Evolutionary conservation across 64 coral and sea anemone species (phyloP), one percentile per base, ranked within the genome.

Genomic region (Pachyseris speciosa): DNA sequence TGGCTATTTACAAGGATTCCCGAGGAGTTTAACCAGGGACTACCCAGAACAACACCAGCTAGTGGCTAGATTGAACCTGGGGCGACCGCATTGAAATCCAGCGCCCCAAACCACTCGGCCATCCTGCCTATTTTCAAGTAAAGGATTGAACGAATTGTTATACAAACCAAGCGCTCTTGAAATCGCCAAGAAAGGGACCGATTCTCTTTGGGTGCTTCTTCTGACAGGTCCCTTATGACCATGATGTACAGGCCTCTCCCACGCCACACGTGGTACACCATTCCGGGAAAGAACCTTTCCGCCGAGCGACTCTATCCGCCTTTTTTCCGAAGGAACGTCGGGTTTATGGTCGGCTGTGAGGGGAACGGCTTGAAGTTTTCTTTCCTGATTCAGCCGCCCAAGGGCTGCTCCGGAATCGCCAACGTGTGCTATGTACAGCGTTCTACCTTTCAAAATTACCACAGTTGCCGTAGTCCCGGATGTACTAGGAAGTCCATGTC

Each of bases 311-410:
- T 94, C 93, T 6, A 98, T 98, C 17, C 96, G 76, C 74, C 69
- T 64, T 34, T 77, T 94, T 80, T 98, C 96, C 12, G 84, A 77
- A 38, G 96, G 93, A 24, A 86, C 89, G 64, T 98, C 93, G 33
- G 96, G 96, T 72, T 98, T 98, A 33, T 98, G 96, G 73, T 98
- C 96, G 61, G 86, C 89, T 7, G 96, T 98, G 9, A 98, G 75
- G 31, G 93, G 47, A 5, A 94, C 85, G 0, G 89, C 85, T 57
- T 95, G 84, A 2, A 93, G 83, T 67, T 89, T 84, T 41, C 65
- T 84, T 11, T 80, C 69, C 3, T 53, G 38, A 47, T 69, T 69
- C 77, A 84, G 26, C 22, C 84, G 55, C 43, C 76, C 96, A 7
- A 94, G 93, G 4, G 90, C 96, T 22, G 92, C 87, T 25, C 96